Conservation (phyloP, 2,888 invertebrate genomes). For the Pristionchus exspectatus region DNA sequence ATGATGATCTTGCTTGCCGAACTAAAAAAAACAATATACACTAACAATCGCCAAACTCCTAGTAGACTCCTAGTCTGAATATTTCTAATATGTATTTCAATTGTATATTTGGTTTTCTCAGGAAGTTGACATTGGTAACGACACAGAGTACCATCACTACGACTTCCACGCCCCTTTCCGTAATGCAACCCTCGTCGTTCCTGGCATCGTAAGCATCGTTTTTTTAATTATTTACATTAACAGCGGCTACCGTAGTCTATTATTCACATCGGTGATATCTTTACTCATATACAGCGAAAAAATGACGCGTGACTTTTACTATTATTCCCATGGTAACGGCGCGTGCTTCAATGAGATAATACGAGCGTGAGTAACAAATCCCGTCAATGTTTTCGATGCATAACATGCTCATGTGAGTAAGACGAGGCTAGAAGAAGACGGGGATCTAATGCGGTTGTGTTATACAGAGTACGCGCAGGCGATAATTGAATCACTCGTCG, state of each 20-base stretch:
- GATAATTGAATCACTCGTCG: conserved; percentile 34
- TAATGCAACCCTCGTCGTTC: conserved; percentile 15
- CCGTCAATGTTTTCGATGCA: background rate
- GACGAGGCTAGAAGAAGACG: background rate
- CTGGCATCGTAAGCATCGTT: conserved; percentile 17
- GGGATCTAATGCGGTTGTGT: background rate
- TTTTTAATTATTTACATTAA: background rate
- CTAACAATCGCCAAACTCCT: background rate
- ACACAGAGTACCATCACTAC: conserved; percentile 13
- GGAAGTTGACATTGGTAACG: background rate
- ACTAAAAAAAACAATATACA: background rate
- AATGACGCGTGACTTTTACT: background rate
- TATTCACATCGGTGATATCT: background rate
- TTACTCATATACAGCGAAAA: background rate
- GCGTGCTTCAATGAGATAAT: background rate
- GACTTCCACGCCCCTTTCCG: conserved; percentile 36
- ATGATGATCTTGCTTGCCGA: background rate
- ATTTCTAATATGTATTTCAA: background rate
- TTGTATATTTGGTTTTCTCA: background rate
- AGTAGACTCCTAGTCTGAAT: too few relatives aligned
- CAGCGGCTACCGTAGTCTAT: background rate
- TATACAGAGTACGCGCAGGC: conserved; percentile 7
- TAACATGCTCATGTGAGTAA: background rate
- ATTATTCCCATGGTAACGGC: background rate
- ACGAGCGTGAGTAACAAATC: background rate